A percentile compares a stretch with the other conserved stretches of the same genome.
Conservation (phyloP, 2,797 vertebrate species). For the Alectoris magna region DNA sequence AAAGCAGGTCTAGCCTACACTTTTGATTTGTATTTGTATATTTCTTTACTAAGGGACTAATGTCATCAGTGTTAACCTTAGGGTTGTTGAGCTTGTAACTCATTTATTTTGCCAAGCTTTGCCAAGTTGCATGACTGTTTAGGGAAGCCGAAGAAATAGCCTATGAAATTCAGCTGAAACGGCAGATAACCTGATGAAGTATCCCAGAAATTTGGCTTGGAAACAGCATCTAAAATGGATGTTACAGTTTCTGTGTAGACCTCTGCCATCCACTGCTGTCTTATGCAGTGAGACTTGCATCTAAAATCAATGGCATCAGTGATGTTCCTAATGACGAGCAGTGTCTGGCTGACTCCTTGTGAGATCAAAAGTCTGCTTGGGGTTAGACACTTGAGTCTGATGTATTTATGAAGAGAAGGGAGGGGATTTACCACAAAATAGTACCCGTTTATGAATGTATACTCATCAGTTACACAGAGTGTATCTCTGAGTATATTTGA, state of each 20-base stretch:
- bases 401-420: background rate
- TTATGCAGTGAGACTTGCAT: background rate
- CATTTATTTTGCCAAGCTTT: background rate
- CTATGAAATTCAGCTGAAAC: background rate
- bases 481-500: background rate
- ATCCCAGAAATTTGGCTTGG: background rate
- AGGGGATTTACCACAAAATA: background rate
- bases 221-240: slow-evolving; percentile 18
- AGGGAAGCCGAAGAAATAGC: background rate
- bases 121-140: background rate
- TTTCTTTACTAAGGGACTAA: background rate
- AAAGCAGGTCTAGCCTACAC: background rate
- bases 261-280: background rate
- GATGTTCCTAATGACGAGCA: background rate
- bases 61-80: background rate
- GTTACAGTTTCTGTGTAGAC: background rate
- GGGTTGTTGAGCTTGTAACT: background rate
- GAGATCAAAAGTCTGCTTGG: background rate
- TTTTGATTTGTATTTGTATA: background rate
- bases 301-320: background rate
- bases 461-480: background rate
- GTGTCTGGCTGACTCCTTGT: background rate
- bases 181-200: background rate
- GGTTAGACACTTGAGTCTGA: background rate
- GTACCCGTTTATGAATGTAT: background rate